Base-by-base conservation (phyloP, 1,140 invertebrate species). In the Lepidurus apus region DNA sequence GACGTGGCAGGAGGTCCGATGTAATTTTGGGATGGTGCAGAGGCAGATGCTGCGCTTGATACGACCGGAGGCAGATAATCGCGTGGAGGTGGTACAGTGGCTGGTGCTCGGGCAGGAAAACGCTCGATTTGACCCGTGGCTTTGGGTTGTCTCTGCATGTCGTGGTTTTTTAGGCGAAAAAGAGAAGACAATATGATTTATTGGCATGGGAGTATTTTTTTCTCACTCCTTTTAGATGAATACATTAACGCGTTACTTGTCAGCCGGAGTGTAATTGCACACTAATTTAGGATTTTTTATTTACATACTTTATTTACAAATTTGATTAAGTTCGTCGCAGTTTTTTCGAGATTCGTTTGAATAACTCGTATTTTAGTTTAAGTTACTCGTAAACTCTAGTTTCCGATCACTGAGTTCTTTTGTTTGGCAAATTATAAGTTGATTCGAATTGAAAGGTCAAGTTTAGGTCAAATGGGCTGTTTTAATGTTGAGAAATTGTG, bases 301-400 rank as follows among this genome's bases (percentile, higher is more conserved):
- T n/a, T 24, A 73, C 53, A 6, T n/a, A 73, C 7, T n/a, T 73
- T 73, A n/a, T 73, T 73, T 73, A 24, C 24, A 73, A 73, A 8
- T n/a, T n/a, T 53, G 77, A 21, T 42, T 21, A 42, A 43, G 77
- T 78, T 73, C 77, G 8, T 78, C 65, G 7, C 44, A 34, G n/a
- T 53, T 6, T 17, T 53, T 11, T 42, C 42, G 42, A 75, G 77
- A 43, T 42, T 53, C 77, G 13, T 53, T 53, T 17, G 65, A 73
- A 73, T 53, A 42, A 6, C 42, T 10, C 21, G 42, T 26, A 26
- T 21, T 42, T 42, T 42, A 42, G 45, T n/a, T 73, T 4, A 73
- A 73, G 43, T 73, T 73, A 43, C 42, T 43, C 10, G 77, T 53
- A 21, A 26, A 24, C 21, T 42, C 21, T 42, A 24, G 44, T 42